These are phyloP conservation scores for Plecotus auritus DNA, from an alignment of 2,113 vertebrate genomes.

Conservation along the genomic window DNA sequence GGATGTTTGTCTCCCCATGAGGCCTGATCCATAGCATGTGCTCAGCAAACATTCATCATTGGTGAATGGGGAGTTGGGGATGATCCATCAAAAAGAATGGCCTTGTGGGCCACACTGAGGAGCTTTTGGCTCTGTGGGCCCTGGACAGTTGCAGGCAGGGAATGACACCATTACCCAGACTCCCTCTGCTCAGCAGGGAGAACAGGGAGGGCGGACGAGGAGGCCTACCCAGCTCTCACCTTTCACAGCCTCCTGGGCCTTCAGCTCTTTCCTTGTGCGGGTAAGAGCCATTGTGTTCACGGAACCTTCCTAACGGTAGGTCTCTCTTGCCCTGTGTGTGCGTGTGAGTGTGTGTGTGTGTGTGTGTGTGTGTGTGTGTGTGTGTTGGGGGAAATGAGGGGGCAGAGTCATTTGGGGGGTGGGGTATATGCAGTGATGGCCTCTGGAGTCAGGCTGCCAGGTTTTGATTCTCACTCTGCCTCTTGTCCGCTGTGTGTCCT, in stretches of 20 bases:
- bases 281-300: neutral
- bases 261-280: neutral
- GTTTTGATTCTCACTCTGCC: neutral
- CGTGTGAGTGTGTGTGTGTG: no score
- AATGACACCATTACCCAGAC: neutral
- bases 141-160: neutral
- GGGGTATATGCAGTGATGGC: neutral
- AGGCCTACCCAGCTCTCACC: neutral
- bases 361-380: no score
- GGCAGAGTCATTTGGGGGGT: accelerated
- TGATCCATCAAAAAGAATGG: neutral
- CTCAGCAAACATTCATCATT: neutral
- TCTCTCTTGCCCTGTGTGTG: neutral
- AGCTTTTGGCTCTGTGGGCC: neutral
- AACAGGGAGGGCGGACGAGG: neutral
- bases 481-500: neutral
- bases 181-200: neutral
- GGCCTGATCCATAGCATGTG: neutral
- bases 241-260: neutral
- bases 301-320: neutral
- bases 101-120: neutral
- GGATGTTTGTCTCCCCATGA: neutral
- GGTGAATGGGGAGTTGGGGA: neutral
- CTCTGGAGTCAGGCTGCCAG: neutral
- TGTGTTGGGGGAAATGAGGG: no score